Percentiles rank a stretch among this genome's conserved stretches.
phyloP scores from a whole-genome alignment of 2,888 invertebrate species.

The Amblyjoppa proteus region DNA sequence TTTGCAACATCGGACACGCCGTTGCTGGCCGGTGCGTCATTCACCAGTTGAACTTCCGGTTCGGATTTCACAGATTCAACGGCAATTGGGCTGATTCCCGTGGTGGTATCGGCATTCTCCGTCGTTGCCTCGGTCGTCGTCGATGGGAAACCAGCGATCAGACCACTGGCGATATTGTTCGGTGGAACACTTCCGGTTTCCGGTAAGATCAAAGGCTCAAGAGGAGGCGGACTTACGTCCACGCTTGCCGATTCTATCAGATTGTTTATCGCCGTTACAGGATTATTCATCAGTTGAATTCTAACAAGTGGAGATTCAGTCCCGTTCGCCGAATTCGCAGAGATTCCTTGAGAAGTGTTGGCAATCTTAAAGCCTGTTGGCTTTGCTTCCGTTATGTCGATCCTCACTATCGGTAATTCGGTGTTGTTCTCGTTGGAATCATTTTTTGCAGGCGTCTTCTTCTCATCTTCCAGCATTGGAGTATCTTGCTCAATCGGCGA shows the following conservation, averaged over 20 bases:
- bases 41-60: conserved; percentile 37
- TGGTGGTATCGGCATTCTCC: background rate
- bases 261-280: conserved; percentile 74
- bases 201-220: conserved; percentile 70
- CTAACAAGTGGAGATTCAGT: conserved; percentile 76
- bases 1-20: conserved; percentile 9
- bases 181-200: conserved; percentile 58
- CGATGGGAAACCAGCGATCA: conserved; percentile 78
- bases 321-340: conserved; percentile 34
- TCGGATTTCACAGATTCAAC: conserved; percentile 31
- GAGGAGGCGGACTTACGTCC: conserved; percentile 49
- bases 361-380: conserved; percentile 51
- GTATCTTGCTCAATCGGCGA: background rate
- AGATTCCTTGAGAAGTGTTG: conserved; percentile 55
- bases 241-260: conserved; percentile 72
- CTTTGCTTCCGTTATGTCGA: conserved; percentile 72
- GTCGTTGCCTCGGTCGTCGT: conserved; percentile 57
- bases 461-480: conserved; percentile 12
- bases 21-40: conserved; percentile 26
- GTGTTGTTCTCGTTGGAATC: conserved; percentile 52
- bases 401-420: conserved; percentile 74
- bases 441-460: conserved; percentile 20
- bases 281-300: conserved; percentile 74
- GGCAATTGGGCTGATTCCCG: background rate
- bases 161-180: conserved; percentile 76